Base-by-base conservation (phyloP, 2,888 invertebrate species). In the Hecatera dysodea region DNA sequence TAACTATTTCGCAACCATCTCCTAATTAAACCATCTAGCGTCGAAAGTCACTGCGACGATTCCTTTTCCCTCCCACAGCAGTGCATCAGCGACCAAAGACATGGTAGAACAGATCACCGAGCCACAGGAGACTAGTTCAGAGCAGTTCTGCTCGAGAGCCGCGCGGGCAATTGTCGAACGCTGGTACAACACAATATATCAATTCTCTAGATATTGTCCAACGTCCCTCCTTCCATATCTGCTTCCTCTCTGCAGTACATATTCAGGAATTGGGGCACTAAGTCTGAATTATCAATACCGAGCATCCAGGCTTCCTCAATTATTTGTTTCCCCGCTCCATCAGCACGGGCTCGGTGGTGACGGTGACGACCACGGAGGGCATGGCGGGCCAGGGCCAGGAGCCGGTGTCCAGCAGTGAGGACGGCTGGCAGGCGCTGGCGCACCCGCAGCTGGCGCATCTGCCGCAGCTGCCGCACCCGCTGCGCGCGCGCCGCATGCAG, bases 301-400 rank as follows among this genome's bases (percentile, higher is more conserved):
- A 46, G 15, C 27, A 46, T 29, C 22, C 1, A 15, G 36, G 24
- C 9, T 52, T 65, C 33, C 19, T 65, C 22, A 80, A 48, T 44
- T 42, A 22, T 67, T 60, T 46, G 17, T 59, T 39, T 39, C 39
- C 44, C 48, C 27, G 65, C 36, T 29, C 39, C 64, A 75, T 29
- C 92, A 96, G 79, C 96, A 96, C 90, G 46, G 85, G 79, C 17
- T 86, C 88, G n/a, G 86, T 88, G 24, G 89, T 89, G 65, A 85
- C 87, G 36, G 86, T 87, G 57, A 84, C 83, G 42, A 83, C 87
- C 9, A 83, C 87, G 5, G 87, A 87, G 33, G 81, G 83, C 29
- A 78, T 78, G 78, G 82, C 71, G 57, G 83, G 81, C 19, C 87
- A 84, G 65, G 81, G 79, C 33, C 75, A 80, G 0, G 87, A 86